Evolutionary conservation across 2,113 vertebrate species (phyloP).

Genomic region (Osmerus mordax): DNA sequence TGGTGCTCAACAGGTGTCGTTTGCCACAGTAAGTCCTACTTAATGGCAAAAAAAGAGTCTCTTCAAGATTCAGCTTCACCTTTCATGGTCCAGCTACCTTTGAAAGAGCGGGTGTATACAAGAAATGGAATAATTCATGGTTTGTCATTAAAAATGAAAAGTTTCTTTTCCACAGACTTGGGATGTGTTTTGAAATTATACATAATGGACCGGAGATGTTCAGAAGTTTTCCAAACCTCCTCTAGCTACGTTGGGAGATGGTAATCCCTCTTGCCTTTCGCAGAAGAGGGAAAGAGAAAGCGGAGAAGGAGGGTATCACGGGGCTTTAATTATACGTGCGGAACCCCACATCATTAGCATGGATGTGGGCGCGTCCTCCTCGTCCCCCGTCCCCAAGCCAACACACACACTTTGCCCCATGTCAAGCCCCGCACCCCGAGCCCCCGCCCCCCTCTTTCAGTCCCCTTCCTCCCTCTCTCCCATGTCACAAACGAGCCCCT

Average conservation of each 20-base stretch:
- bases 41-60: conserved; percentile 70
- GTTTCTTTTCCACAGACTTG: conserved; percentile 95
- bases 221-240: conserved; percentile 83
- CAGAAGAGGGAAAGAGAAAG: conserved; percentile 41
- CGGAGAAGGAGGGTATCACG: conserved; percentile 23
- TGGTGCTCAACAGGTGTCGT: conserved; percentile 67
- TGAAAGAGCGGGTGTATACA: conserved; percentile 94
- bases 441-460: background rate
- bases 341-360: conserved; percentile 66
- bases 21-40: conserved; percentile 58
- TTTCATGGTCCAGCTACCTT: conserved; percentile 95
- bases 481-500: conserved; percentile 60
- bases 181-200: conserved; percentile 94
- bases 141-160: conserved; percentile 99
- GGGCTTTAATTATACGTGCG: conserved; percentile 70
- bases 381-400: conserved; percentile 58
- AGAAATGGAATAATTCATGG: conserved; percentile 99
- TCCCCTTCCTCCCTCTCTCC: conserved; percentile 49
- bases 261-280: conserved; percentile 53
- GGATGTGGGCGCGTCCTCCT: conserved; percentile 44
- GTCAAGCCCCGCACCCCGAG: conserved; percentile 43
- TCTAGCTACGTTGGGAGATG: conserved; percentile 60
- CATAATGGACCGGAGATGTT: conserved; percentile 97
- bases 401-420: conserved; percentile 50
- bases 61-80: conserved; percentile 88